Evolutionary conservation across 2,113 vertebrate species (phyloP).

Genomic region (Castor canadensis): DNA sequence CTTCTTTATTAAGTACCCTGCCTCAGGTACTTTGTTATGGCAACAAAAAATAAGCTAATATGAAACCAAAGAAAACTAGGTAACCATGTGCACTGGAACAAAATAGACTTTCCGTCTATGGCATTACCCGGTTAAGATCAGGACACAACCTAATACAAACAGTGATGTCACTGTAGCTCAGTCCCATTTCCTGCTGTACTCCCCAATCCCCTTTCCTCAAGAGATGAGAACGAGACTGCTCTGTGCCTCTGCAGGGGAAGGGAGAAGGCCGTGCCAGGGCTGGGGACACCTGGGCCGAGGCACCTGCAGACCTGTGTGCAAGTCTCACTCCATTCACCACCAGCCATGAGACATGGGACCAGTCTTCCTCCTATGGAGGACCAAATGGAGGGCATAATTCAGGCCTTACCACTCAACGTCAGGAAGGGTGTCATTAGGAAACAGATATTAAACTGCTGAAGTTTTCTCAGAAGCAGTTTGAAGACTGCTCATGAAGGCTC

Average conservation of each 20-base stretch:
- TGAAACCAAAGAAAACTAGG: neutral
- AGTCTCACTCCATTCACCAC: too few relatives aligned
- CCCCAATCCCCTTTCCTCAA: too few relatives aligned
- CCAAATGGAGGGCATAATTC: too few relatives aligned
- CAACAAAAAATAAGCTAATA: neutral
- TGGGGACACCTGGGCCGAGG: too few relatives aligned
- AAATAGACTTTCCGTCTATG: neutral
- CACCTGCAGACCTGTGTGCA: neutral
- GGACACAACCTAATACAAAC: neutral
- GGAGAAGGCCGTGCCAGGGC: accelerated
- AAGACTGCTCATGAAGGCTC: neutral
- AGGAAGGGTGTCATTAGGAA: neutral
- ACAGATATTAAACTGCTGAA: accelerated
- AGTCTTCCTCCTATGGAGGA: neutral
- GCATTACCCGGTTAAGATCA: neutral
- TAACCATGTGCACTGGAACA: accelerated
- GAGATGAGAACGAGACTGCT: neutral
- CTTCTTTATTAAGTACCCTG: neutral
- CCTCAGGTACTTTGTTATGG: neutral
- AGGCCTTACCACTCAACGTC: accelerated
- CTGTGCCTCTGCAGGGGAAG: neutral
- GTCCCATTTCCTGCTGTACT: neutral
- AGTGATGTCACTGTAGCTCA: neutral
- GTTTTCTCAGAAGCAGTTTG: neutral
- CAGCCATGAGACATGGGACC: neutral